phyloP scores from a whole-genome alignment of 37 sponge, comb jelly and placozoan genomes.

The Diacarnus erythraeanus region DNA sequence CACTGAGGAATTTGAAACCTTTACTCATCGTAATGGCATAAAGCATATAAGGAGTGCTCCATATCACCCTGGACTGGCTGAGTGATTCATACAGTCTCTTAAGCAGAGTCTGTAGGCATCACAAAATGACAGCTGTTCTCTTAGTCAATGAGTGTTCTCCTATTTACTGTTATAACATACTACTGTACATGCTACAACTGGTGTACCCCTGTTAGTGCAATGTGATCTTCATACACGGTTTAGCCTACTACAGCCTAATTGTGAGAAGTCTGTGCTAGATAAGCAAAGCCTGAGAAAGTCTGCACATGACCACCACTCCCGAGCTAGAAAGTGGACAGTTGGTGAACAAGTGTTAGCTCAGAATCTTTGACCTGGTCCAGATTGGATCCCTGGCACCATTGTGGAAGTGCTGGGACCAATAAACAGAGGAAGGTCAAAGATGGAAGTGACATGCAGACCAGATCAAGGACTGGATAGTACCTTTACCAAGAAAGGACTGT shows the following conservation, averaged over 20 bases:
- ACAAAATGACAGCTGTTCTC: not conserved
- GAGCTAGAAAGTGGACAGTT: not conserved
- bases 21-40: not conserved
- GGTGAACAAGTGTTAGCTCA: not conserved
- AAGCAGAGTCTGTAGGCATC: not conserved
- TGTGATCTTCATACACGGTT: not conserved
- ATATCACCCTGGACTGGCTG: conserved; percentile 15
- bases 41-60: not conserved
- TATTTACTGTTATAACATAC: not conserved
- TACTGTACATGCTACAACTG: conserved; percentile 2
- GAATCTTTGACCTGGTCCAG: too few relatives aligned
- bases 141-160: not conserved
- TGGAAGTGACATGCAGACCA: not conserved
- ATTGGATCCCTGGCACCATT: not conserved
- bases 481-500: not conserved
- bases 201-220: not conserved
- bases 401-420: not conserved
- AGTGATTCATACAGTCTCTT: conserved; percentile 1
- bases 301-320: not conserved
- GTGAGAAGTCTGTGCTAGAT: conserved; percentile 1
- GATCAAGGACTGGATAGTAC: not conserved
- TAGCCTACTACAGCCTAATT: not conserved
- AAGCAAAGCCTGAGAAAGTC: conserved; percentile 13
- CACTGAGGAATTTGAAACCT: not conserved
- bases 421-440: too few relatives aligned